Evolutionary conservation across 2,113 vertebrate species (phyloP).

Genomic region (Oncorhynchus keta): DNA sequence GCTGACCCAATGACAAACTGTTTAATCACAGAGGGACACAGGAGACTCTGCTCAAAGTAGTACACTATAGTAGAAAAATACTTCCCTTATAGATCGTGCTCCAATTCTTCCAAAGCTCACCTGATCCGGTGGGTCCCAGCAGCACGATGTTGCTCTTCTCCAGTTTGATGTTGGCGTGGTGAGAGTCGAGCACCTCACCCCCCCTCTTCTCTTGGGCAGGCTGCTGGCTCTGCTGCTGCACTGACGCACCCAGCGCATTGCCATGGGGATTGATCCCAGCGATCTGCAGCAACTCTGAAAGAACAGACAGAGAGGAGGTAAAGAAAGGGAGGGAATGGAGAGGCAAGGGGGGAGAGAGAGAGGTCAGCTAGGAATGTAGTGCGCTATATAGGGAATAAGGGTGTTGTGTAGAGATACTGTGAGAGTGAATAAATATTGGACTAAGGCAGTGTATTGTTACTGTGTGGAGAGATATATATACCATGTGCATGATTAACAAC

Average conservation of each 20-base stretch:
- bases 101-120: slow-evolving; percentile 57
- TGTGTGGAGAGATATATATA: not conserved
- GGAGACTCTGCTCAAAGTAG: too few relatives aligned
- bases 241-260: slow-evolving; percentile 85
- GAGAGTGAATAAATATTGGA: not conserved
- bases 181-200: slow-evolving; percentile 84
- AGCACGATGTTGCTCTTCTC: slow-evolving; percentile 92
- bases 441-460: not conserved
- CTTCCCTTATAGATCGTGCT: too few relatives aligned
- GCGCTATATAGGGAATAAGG: too few relatives aligned
- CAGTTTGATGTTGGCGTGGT: slow-evolving; percentile 84
- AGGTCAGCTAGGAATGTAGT: too few relatives aligned
- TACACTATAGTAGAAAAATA: too few relatives aligned
- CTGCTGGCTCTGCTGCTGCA: slow-evolving; percentile 87
- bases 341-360: too few relatives aligned
- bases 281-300: slow-evolving; percentile 86
- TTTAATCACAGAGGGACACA: too few relatives aligned
- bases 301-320: not conserved
- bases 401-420: not conserved
- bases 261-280: slow-evolving; percentile 87
- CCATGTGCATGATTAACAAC: not conserved
- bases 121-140: slow-evolving; percentile 90
- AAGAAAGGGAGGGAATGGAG: too few relatives aligned
- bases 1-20: too few relatives aligned
- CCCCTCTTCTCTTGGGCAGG: slow-evolving; percentile 84